Evolutionary conservation across 2,888 invertebrate species (phyloP).

Genomic region (Diploptera punctata): DNA sequence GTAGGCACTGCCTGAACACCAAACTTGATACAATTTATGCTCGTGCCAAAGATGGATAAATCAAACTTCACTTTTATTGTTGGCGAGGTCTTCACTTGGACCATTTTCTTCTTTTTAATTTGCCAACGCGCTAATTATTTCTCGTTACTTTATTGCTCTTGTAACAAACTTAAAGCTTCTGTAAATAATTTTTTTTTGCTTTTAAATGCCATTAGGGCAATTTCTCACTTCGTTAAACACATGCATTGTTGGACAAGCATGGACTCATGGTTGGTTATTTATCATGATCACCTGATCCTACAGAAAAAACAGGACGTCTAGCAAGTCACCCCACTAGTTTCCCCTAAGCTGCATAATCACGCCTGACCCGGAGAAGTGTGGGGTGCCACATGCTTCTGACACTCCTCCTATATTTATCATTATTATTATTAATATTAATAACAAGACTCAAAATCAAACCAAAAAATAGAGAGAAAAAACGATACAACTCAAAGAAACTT

Average conservation of each 20-base stretch:
- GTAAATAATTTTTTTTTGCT: conserved; percentile 13
- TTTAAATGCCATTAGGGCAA: conserved; percentile 3
- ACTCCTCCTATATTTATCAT: conserved; percentile 39
- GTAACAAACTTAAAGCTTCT: conserved; percentile 28
- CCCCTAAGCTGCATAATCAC: conserved; percentile 36
- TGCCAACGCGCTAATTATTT: conserved; percentile 11
- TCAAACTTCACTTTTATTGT: conserved; percentile 12
- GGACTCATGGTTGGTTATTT: conserved; percentile 43
- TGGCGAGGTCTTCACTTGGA: conserved; percentile 4
- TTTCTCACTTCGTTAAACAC: conserved; percentile 44
- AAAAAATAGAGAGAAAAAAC: conserved; percentile 7
- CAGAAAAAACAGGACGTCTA: conserved; percentile 39
- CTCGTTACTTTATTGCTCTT: too few relatives aligned
- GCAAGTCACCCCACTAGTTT: conserved; percentile 33
- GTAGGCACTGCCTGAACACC: conserved; percentile 30
- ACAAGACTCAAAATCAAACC: conserved; percentile 45
- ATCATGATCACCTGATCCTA: conserved; percentile 42
- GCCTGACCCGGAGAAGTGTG: conserved; percentile 39
- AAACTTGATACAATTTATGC: conserved; percentile 3
- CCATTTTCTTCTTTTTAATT: not conserved
- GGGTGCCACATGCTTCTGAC: conserved; percentile 41
- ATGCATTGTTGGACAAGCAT: conserved; percentile 45
- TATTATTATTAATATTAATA: too few relatives aligned
- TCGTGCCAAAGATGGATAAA: conserved; percentile 29
- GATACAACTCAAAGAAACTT: too few relatives aligned